phyloP scores from a whole-genome alignment of 2,113 vertebrate genomes.

The Capreolus pygargus region DNA sequence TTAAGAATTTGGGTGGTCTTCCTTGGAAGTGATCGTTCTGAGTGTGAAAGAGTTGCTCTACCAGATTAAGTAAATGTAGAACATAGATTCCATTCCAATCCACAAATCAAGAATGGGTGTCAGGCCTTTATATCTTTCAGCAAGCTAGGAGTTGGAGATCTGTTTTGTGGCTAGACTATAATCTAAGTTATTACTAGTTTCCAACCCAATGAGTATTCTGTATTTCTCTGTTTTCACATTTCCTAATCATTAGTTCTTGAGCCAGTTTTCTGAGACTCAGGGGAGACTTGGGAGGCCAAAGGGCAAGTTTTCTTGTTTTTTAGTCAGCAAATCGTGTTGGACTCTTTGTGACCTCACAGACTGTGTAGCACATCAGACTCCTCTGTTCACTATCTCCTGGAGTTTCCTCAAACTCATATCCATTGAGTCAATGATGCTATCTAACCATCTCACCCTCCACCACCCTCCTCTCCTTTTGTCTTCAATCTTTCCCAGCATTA shows the following conservation, averaged over 20 bases:
- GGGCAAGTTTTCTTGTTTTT: neutral
- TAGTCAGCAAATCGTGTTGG: neutral
- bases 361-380: neutral
- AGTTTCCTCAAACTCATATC: too few relatives aligned
- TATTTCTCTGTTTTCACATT: neutral
- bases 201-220: neutral
- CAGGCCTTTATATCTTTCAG: neutral
- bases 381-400: neutral
- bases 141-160: neutral
- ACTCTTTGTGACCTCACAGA: neutral
- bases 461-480: too few relatives aligned
- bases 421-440: too few relatives aligned
- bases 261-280: neutral
- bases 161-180: neutral
- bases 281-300: neutral
- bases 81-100: neutral
- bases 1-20: neutral
- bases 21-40: neutral
- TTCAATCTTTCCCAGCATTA: too few relatives aligned
- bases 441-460: too few relatives aligned
- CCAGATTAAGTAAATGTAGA: neutral
- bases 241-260: neutral
- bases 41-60: neutral
- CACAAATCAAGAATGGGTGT: neutral
- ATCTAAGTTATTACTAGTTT: neutral